These are phyloP conservation scores for Thryonomys swinderianus DNA, from an alignment of 2,113 vertebrate species.

Conservation along the genomic window DNA sequence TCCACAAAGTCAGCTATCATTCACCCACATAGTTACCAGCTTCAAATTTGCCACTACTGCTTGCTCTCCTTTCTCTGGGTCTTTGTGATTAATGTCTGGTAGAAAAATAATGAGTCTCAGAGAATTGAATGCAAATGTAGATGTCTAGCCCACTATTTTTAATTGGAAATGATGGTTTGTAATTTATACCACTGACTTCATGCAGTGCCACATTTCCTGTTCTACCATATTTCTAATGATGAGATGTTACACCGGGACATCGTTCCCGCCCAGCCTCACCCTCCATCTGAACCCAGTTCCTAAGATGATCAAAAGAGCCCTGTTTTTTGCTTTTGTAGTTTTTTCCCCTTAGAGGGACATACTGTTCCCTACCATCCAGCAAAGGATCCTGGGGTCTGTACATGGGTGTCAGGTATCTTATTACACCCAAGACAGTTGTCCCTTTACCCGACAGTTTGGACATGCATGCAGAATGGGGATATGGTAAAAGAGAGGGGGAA, in stretches of 20 bases:
- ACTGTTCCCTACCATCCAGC: background rate
- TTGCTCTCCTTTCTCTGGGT: background rate
- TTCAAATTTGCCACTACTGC: background rate
- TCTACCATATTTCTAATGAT: slow-evolving; percentile 7
- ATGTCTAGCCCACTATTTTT: background rate
- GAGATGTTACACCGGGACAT: background rate
- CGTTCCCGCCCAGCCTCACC: background rate
- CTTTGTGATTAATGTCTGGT: slow-evolving; percentile 10
- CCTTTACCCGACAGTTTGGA: slow-evolving; percentile 10
- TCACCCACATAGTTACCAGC: background rate
- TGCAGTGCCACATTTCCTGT: slow-evolving; percentile 31
- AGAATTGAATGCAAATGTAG: background rate
- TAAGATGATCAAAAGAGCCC: slow-evolving; percentile 15
- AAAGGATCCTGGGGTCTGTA: background rate
- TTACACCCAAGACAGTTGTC: background rate
- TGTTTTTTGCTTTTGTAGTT: background rate
- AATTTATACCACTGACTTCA: slow-evolving; percentile 34
- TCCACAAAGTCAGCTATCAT: background rate
- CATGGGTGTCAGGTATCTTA: background rate
- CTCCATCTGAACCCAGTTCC: slow-evolving; percentile 4
- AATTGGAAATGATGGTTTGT: slow-evolving; percentile 22
- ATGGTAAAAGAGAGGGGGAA: background rate
- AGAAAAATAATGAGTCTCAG: background rate
- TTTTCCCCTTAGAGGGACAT: background rate
- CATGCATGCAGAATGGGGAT: background rate